Percentiles rank a stretch among this genome's conserved stretches.
Evolutionary conservation across 92 coral and sea anemone genomes (phyloP).

Genomic region (Pocillopora grandis): DNA sequence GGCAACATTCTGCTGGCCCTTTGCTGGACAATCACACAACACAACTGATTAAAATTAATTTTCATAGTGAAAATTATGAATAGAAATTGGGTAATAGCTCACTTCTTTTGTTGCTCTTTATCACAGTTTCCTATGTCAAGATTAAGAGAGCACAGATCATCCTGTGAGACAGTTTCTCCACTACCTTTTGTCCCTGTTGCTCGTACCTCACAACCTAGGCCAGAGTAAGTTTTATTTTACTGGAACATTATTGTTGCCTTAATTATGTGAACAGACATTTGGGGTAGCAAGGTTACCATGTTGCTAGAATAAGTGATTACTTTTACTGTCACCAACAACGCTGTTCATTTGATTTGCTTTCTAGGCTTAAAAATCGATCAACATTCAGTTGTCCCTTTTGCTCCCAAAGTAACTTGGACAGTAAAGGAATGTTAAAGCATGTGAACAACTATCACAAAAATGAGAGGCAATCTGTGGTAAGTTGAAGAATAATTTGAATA

Average conservation of each 20-base stretch:
- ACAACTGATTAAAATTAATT: too few species aligned
- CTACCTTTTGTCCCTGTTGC: slow-evolving; percentile 31
- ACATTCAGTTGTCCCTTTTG: slow-evolving; percentile 94
- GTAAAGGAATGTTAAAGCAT: slow-evolving; percentile 64
- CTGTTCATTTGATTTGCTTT: background rate
- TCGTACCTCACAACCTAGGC: slow-evolving; percentile 24
- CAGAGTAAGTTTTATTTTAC: slow-evolving; percentile 25
- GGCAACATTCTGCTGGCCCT: too few species aligned
- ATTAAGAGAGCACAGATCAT: slow-evolving; percentile 53
- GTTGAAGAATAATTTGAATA: slow-evolving; percentile 12
- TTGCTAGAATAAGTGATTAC: too few species aligned
- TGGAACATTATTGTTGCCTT: background rate
- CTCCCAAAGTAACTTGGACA: slow-evolving; percentile 59
- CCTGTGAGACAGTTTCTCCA: slow-evolving; percentile 21
- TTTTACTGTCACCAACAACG: too few species aligned
- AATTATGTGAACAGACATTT: too few species aligned
- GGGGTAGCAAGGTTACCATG: too few species aligned
- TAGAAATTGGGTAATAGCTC: too few species aligned
- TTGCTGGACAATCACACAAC: too few species aligned
- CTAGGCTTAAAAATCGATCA: slow-evolving; percentile 56
- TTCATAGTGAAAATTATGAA: too few species aligned
- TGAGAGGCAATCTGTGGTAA: slow-evolving; percentile 75
- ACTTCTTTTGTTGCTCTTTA: background rate
- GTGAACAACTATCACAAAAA: slow-evolving; percentile 63
- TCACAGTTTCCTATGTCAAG: slow-evolving; percentile 52